phyloP scores from a whole-genome alignment of 2,797 vertebrate genomes.

The Choloepus didactylus region DNA sequence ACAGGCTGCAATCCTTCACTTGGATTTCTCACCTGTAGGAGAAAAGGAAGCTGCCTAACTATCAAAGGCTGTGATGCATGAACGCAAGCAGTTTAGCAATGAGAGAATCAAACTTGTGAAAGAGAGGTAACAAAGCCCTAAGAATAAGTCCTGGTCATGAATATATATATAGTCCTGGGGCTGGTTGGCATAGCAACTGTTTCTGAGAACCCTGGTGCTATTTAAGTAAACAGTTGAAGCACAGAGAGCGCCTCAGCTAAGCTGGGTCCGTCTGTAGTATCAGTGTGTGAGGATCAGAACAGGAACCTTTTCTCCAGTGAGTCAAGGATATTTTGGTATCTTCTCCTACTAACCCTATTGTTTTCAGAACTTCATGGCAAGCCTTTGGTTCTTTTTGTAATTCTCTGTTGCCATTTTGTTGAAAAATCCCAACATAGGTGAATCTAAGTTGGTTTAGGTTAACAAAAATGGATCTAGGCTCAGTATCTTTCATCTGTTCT shows the following conservation, averaged over 20 bases:
- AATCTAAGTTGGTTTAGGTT: slow-evolving; percentile 30
- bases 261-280: slow-evolving; percentile 82
- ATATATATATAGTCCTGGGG: slow-evolving; percentile 86
- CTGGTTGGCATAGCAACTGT: slow-evolving; percentile 90
- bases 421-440: background rate
- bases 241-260: slow-evolving; percentile 83
- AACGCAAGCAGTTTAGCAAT: slow-evolving; percentile 77
- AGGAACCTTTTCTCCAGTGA: slow-evolving; percentile 71
- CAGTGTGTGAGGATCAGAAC: slow-evolving; percentile 71
- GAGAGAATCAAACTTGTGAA: slow-evolving; percentile 84
- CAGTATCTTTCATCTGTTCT: slow-evolving; percentile 10
- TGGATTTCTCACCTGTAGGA: slow-evolving; percentile 71
- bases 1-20: slow-evolving; percentile 75
- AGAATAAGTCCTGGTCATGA: slow-evolving; percentile 87
- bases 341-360: slow-evolving; percentile 67
- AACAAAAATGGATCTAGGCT: background rate
- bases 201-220: slow-evolving; percentile 87
- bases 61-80: slow-evolving; percentile 44
- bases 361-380: slow-evolving; percentile 62
- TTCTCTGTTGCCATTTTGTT: slow-evolving; percentile 4
- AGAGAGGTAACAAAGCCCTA: slow-evolving; percentile 82
- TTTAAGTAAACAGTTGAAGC: slow-evolving; percentile 88
- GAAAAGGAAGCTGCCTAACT: slow-evolving; percentile 56
- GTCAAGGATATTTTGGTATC: slow-evolving; percentile 71
- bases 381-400: slow-evolving; percentile 52